Percentiles rank a stretch among this genome's conserved stretches.
These are phyloP conservation scores for Chaetorhynchus papuensis DNA, from an alignment of 2,113 vertebrate genomes.

Conservation along the genomic window DNA sequence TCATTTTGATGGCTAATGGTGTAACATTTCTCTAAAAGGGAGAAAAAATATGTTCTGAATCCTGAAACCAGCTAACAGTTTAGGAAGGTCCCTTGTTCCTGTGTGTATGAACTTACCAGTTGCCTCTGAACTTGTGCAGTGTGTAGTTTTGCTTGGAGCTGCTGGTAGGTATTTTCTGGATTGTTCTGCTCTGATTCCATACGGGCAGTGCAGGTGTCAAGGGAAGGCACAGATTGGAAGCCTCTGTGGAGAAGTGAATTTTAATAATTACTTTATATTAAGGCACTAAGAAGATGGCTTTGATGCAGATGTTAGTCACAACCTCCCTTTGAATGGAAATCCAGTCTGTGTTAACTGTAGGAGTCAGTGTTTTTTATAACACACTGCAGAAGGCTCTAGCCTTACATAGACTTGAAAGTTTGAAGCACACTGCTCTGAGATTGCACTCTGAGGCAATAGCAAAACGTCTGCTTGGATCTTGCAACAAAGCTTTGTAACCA, in stretches of 20 bases:
- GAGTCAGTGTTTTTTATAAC: not conserved
- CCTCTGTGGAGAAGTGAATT: not conserved
- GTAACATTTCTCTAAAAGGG: not conserved
- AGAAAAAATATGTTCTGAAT: not conserved
- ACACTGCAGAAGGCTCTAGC: not conserved
- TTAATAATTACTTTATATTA: not conserved
- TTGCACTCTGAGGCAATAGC: fast-evolving
- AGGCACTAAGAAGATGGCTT: not conserved
- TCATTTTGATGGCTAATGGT: not conserved
- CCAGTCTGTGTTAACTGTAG: not conserved
- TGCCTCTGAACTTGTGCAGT: not conserved
- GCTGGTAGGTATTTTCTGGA: not conserved
- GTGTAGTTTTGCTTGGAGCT: not conserved
- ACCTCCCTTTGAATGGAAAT: not conserved
- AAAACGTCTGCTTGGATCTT: not conserved
- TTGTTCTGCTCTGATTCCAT: not conserved
- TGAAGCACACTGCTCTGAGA: not conserved
- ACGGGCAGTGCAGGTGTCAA: fast-evolving
- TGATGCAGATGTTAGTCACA: not conserved
- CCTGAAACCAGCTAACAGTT: not conserved
- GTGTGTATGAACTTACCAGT: not conserved
- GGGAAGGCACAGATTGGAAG: not conserved
- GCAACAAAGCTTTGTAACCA: not conserved
- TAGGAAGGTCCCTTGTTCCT: not conserved
- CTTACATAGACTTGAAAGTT: not conserved